phyloP scores from a whole-genome alignment of 2,888 invertebrate genomes.

The Diarsia mendica region DNA sequence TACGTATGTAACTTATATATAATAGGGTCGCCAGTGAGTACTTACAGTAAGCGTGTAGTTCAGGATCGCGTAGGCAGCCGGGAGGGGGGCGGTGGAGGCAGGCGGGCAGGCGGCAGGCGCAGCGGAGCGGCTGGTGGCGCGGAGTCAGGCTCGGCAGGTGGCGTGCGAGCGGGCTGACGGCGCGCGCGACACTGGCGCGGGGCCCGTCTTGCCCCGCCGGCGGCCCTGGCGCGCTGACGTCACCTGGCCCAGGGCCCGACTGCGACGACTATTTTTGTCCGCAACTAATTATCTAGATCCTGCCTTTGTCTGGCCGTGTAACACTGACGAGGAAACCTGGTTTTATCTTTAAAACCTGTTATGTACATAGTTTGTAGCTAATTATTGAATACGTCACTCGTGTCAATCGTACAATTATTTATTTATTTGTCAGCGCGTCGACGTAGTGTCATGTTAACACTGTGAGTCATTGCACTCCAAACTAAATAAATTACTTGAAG shows the following conservation, averaged over 20 bases:
- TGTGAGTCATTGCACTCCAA: conserved; percentile 74
- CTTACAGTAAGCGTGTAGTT: conserved; percentile 74
- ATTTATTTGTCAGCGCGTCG: conserved; percentile 69
- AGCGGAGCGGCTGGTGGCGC: conserved; percentile 71
- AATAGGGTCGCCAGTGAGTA: conserved; percentile 67
- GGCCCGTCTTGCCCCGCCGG: conserved; percentile 90
- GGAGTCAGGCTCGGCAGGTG: conserved; percentile 73
- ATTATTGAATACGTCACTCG: conserved; percentile 70
- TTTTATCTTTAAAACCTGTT: conserved; percentile 74
- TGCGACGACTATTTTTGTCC: conserved; percentile 88
- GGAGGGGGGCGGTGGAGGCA: conserved; percentile 69
- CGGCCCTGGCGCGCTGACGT: conserved; percentile 88
- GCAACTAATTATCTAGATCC: conserved; percentile 89
- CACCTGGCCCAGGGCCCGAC: conserved; percentile 90
- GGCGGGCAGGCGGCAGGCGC: conserved; percentile 67
- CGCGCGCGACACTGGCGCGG: conserved; percentile 90
- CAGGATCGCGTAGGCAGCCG: conserved; percentile 72
- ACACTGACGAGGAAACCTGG: conserved; percentile 84
- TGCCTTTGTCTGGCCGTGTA: conserved; percentile 85
- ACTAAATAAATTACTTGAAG: conserved; percentile 62
- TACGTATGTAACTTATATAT: conserved; percentile 68
- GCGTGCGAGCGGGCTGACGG: conserved; percentile 88
- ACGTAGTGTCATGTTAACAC: conserved; percentile 59
- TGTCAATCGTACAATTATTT: conserved; percentile 65
- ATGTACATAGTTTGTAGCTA: conserved; percentile 60